Percentiles rank a stretch among this genome's conserved stretches.
These are phyloP conservation scores for Oreochromis grahami DNA, from an alignment of 2,797 vertebrate species.

Conservation along the genomic window DNA sequence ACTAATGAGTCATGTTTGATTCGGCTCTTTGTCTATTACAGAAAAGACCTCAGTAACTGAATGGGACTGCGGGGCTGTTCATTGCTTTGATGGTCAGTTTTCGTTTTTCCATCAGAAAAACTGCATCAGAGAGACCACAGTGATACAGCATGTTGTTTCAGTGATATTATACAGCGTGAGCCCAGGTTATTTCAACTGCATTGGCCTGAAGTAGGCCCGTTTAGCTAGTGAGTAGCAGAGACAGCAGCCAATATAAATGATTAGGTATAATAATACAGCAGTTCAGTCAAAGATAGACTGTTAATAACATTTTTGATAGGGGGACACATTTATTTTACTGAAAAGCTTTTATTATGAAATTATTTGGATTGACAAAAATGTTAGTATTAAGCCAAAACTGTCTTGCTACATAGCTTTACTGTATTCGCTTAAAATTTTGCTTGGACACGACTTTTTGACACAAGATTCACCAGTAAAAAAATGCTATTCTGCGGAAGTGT, in stretches of 20 bases:
- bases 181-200: not conserved
- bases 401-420: not conserved
- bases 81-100: not conserved
- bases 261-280: not conserved
- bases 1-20: not conserved
- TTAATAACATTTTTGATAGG: not conserved
- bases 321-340: not conserved
- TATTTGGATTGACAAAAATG: not conserved
- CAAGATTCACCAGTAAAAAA: not conserved
- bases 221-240: not conserved
- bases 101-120: not conserved
- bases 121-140: not conserved
- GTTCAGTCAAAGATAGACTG: not conserved
- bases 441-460: not conserved
- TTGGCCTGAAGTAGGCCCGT: not conserved
- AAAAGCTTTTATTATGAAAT: not conserved
- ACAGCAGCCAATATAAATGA: not conserved
- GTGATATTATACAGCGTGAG: not conserved
- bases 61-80: not conserved
- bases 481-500: not conserved
- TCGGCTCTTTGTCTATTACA: not conserved
- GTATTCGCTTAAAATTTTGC: not conserved
- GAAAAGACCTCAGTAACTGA: not conserved
- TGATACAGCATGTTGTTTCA: not conserved
- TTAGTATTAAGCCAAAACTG: not conserved